Conservation (phyloP, 2,797 vertebrate genomes). For the Squalus acanthias region DNA sequence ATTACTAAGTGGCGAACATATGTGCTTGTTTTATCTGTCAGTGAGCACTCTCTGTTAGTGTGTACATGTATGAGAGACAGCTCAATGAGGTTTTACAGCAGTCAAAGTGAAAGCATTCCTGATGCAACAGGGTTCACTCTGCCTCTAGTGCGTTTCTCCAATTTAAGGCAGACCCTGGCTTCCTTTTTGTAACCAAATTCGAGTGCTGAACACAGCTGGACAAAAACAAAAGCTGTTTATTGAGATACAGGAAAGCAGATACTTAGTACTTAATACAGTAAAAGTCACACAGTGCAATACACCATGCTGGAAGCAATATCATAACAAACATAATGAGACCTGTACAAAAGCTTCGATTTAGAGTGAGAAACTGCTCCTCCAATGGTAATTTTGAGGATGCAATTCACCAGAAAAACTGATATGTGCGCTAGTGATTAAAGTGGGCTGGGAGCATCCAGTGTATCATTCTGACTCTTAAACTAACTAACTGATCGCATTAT, state of each 20-base stretch:
- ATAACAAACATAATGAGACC: not conserved
- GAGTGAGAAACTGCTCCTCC: too few species aligned
- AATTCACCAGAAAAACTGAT: not conserved
- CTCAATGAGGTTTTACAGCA: slow-evolving; percentile 20
- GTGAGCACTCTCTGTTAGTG: not conserved
- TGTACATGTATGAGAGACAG: not conserved
- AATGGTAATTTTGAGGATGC: not conserved
- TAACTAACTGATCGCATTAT: not conserved
- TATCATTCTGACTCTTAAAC: not conserved
- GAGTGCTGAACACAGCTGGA: not conserved
- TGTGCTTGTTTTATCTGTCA: slow-evolving; percentile 28
- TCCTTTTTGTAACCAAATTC: not conserved
- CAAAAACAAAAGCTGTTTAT: not conserved
- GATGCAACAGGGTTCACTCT: not conserved
- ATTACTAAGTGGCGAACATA: slow-evolving; percentile 10
- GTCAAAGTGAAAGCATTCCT: not conserved
- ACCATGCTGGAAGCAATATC: not conserved
- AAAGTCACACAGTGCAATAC: not conserved
- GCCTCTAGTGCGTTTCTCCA: not conserved
- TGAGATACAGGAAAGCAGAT: not conserved
- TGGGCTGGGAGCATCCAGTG: not conserved
- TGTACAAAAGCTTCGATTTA: not conserved
- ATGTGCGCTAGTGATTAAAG: not conserved
- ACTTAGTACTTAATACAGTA: not conserved
- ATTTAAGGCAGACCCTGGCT: not conserved